phyloP scores from a whole-genome alignment of 2,888 invertebrate species.

The Xestia c-nigrum region DNA sequence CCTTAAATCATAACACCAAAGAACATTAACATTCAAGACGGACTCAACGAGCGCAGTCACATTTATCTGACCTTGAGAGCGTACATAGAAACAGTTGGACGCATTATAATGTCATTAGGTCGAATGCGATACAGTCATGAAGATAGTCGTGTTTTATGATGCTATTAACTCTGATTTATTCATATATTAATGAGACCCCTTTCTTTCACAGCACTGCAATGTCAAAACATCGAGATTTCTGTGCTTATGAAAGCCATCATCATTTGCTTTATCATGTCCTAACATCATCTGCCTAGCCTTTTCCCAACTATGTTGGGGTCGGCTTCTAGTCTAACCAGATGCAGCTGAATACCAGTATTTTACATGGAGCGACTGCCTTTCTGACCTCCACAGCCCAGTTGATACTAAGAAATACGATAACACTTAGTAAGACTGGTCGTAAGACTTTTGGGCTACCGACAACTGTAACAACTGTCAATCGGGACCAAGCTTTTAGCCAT shows the following conservation, averaged over 20 bases:
- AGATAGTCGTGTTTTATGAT: conserved; percentile 31
- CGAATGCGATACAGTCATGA: conserved; percentile 33
- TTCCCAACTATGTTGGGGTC: too few species aligned
- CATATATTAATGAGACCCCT: background rate
- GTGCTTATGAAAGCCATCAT: background rate
- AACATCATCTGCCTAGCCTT: too few species aligned
- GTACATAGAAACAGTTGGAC: conserved; percentile 34
- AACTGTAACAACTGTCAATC: background rate
- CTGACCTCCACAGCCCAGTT: too few species aligned
- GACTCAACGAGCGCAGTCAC: conserved; percentile 21
- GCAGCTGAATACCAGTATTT: too few species aligned
- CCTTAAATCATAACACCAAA: background rate
- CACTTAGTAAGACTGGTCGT: too few species aligned
- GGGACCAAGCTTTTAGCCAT: background rate
- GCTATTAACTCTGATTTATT: conserved; percentile 11
- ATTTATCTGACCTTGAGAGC: conserved; percentile 34
- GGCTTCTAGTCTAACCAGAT: too few species aligned
- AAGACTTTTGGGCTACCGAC: background rate
- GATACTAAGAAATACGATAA: too few species aligned
- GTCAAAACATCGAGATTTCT: background rate
- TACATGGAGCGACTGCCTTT: too few species aligned
- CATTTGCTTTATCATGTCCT: too few species aligned
- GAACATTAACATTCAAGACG: conserved; percentile 21
- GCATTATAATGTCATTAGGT: conserved; percentile 57
- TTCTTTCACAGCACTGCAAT: background rate